Evolutionary conservation across 2,113 vertebrate species (phyloP).

Genomic region (Desmodus rotundus): DNA sequence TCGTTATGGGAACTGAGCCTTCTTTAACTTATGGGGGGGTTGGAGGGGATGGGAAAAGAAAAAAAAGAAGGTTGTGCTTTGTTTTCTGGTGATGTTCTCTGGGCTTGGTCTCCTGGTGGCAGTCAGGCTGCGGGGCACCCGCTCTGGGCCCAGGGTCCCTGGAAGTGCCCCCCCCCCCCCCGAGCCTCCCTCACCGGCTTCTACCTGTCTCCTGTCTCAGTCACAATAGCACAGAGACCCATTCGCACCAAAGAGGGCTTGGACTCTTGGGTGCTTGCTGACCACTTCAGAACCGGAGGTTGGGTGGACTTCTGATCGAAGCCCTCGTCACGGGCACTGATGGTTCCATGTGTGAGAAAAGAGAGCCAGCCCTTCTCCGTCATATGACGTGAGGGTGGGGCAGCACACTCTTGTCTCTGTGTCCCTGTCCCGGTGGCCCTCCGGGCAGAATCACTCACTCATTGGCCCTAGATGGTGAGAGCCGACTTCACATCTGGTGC

Average conservation of each 20-base stretch:
- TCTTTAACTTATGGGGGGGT: background rate
- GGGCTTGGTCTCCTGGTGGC: background rate
- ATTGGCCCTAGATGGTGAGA: background rate
- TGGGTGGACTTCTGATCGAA: background rate
- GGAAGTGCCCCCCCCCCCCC: background rate
- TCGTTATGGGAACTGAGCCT: background rate
- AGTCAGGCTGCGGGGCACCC: background rate
- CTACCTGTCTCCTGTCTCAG: background rate
- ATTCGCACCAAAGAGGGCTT: background rate
- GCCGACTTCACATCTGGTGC: background rate
- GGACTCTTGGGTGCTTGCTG: background rate
- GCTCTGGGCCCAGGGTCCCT: background rate
- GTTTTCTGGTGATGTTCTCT: background rate
- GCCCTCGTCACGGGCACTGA: background rate
- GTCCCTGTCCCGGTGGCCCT: background rate
- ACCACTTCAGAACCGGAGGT: background rate
- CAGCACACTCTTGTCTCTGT: background rate
- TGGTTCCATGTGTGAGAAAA: background rate
- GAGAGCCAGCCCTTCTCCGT: background rate
- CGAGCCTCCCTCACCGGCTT: background rate
- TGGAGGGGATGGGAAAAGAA: too few relatives aligned
- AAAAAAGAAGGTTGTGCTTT: background rate
- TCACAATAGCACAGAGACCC: background rate
- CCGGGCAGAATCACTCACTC: slow-evolving; percentile 1
- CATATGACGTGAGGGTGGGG: background rate